Percentiles rank a stretch among this genome's conserved stretches.
These are phyloP conservation scores for Iphiclides podalirius DNA, from an alignment of 2,888 invertebrate genomes.

Conservation along the genomic window DNA sequence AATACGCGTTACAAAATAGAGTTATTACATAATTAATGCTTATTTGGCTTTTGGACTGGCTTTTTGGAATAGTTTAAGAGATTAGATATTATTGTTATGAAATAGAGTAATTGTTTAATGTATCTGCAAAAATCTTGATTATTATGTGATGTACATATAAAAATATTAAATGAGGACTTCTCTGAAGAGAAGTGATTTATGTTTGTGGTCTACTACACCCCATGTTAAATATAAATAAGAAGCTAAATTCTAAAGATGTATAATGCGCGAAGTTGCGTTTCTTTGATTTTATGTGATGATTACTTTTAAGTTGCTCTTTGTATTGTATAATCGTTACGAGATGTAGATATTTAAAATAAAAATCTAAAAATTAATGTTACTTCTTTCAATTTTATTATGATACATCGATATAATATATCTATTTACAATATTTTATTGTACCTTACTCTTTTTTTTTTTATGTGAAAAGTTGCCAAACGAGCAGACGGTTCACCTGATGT, in stretches of 20 bases:
- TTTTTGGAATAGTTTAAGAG: constrained; percentile 62
- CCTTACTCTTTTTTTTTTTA: too few relatives aligned
- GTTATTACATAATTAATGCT: constrained; percentile 57
- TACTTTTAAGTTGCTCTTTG: constrained; percentile 59
- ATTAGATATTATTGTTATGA: constrained; percentile 53
- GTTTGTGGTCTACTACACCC: constrained; percentile 24
- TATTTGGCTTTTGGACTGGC: constrained; percentile 72
- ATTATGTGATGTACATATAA: constrained; percentile 31
- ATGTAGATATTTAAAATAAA: constrained; percentile 69
- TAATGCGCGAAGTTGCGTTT: constrained; percentile 45
- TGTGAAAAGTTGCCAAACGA: too few relatives aligned
- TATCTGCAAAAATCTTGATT: constrained; percentile 24
- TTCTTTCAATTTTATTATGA: constrained; percentile 23
- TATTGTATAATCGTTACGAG: constrained; percentile 57
- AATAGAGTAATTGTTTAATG: constrained; percentile 32
- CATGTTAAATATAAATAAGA: constrained; percentile 36
- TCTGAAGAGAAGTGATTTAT: constrained; percentile 39
- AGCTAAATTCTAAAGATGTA: constrained; percentile 54
- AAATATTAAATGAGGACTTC: constrained; percentile 26
- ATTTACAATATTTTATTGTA: too few relatives aligned
- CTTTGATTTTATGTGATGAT: constrained; percentile 68
- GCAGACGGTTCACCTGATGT: too few relatives aligned
- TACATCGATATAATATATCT: too few relatives aligned
- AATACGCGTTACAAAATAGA: constrained; percentile 77
- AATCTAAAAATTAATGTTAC: constrained; percentile 46